These are phyloP conservation scores for Lepidochitona cinerea DNA, from an alignment of 2,888 invertebrate genomes.

Conservation along the genomic window DNA sequence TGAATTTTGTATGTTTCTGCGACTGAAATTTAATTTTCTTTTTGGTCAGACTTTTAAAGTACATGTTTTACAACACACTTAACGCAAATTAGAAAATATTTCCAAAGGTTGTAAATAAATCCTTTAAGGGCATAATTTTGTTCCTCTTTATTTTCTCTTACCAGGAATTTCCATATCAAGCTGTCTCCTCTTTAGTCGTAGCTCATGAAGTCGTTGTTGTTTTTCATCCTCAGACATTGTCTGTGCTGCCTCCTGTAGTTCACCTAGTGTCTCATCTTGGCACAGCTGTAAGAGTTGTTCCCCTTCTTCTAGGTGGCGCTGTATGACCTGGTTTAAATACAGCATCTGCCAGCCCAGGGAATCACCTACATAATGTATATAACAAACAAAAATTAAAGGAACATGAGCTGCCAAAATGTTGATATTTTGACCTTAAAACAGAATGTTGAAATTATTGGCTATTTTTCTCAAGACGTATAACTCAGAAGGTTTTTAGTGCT, in stretches of 20 bases:
- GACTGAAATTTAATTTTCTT: too few species aligned
- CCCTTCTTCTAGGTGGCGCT: constrained; percentile 62
- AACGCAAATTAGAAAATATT: too few species aligned
- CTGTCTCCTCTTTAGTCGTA: constrained; percentile 47
- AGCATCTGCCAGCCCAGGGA: constrained; percentile 49
- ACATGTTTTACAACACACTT: too few species aligned
- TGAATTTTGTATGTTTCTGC: too few species aligned
- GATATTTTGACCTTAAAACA: too few species aligned
- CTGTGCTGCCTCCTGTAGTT: constrained; percentile 55
- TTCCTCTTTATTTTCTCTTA: too few species aligned
- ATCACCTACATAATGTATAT: constrained; percentile 38
- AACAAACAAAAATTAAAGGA: not conserved
- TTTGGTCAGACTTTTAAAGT: too few species aligned
- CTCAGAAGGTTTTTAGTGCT: too few species aligned
- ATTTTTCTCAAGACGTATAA: too few species aligned
- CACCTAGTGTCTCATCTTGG: constrained; percentile 61
- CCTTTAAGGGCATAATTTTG: too few species aligned
- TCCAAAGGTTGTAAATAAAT: too few species aligned
- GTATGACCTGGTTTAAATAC: constrained; percentile 49
- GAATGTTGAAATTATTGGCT: too few species aligned
- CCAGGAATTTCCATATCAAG: constrained; percentile 51
- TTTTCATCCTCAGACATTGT: constrained; percentile 64
- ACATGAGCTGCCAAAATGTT: not conserved
- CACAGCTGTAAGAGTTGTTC: constrained; percentile 64
- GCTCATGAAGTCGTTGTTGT: constrained; percentile 66